Evolutionary conservation across 2,797 vertebrate species (phyloP).

Genomic region (Phrynocephalus vlangalii): DNA sequence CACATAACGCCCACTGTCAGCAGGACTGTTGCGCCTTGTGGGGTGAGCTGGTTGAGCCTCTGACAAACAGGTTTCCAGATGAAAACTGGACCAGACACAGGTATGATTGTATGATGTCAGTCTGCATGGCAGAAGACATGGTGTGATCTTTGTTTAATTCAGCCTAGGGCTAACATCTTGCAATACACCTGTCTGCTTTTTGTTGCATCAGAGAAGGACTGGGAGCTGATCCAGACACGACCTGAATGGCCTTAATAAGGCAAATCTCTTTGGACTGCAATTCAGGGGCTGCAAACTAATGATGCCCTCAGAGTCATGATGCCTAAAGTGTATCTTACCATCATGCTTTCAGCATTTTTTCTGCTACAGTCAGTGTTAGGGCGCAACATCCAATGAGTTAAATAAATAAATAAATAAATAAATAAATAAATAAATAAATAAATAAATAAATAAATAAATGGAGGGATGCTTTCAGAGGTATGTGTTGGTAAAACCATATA

Average conservation of each 20-base stretch:
- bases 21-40: too few relatives aligned
- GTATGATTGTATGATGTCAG: neutral
- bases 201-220: neutral
- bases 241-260: too few relatives aligned
- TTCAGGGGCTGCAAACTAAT: conserved; percentile 33
- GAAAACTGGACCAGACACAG: neutral
- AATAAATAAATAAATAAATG: too few relatives aligned
- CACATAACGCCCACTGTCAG: neutral
- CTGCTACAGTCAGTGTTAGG: neutral
- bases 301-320: neutral
- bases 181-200: neutral
- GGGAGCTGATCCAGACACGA: neutral
- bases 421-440: too few relatives aligned
- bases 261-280: conserved; percentile 20
- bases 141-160: neutral
- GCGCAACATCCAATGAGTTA: neutral
- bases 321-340: neutral
- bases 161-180: neutral
- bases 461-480: neutral
- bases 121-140: neutral
- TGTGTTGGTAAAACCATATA: neutral
- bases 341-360: neutral
- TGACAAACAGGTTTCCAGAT: neutral
- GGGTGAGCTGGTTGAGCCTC: neutral
- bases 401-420: too few relatives aligned